These are phyloP conservation scores for Pelobates cultripes DNA, from an alignment of 2,797 vertebrate species.

Conservation along the genomic window DNA sequence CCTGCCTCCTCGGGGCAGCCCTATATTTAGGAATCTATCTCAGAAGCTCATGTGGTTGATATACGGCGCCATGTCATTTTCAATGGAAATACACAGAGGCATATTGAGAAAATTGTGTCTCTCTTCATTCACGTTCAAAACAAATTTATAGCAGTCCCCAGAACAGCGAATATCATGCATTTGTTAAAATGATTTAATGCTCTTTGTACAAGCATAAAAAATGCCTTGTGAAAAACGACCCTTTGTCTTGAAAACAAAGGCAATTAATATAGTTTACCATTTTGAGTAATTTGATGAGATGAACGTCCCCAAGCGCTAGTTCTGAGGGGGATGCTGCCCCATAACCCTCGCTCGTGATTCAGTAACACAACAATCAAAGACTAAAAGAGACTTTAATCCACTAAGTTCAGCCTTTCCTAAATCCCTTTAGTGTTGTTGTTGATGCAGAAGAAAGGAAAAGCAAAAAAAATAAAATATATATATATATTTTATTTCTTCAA, in stretches of 20 bases:
- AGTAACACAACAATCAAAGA: too few species aligned
- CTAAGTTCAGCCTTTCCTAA: neutral
- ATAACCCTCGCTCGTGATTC: too few species aligned
- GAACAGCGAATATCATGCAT: slow-evolving; percentile 76
- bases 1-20: neutral
- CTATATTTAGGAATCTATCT: neutral
- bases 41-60: slow-evolving; percentile 58
- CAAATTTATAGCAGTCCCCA: slow-evolving; percentile 78
- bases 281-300: neutral
- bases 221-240: slow-evolving; percentile 77
- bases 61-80: slow-evolving; percentile 74
- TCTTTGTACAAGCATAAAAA: slow-evolving; percentile 73
- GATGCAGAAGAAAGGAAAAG: neutral
- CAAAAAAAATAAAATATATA: neutral
- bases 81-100: slow-evolving; percentile 78
- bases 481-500: too few species aligned
- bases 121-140: slow-evolving; percentile 79
- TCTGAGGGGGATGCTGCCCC: too few species aligned
- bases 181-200: slow-evolving; percentile 81
- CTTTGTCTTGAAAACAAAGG: slow-evolving; percentile 73
- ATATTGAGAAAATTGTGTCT: slow-evolving; percentile 76
- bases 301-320: too few species aligned
- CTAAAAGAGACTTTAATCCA: neutral
- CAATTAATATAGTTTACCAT: slow-evolving; percentile 78
- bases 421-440: neutral